A percentile compares a stretch with the other conserved stretches of the same genome.
Conservation (phyloP, 2,113 vertebrate species). For the Ginglymostoma cirratum region DNA sequence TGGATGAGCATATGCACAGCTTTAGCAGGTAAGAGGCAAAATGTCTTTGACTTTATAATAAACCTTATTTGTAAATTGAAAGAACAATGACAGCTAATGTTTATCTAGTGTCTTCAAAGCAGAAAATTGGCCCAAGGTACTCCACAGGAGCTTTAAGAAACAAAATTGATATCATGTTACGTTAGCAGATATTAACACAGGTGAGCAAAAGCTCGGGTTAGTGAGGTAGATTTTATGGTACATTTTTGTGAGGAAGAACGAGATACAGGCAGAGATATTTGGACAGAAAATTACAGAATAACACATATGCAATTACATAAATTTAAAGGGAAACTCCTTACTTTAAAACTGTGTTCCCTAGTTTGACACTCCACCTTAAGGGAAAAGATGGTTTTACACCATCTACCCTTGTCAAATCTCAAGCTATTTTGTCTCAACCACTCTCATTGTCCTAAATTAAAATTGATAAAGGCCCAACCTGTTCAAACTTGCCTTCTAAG, state of each 20-base stretch:
- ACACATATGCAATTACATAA: too few species aligned
- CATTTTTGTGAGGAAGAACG: not conserved
- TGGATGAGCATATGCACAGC: slow-evolving; percentile 3
- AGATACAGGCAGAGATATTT: not conserved
- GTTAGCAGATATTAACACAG: not conserved
- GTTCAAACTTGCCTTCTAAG: too few species aligned
- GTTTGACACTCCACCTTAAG: too few species aligned
- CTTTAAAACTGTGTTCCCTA: too few species aligned
- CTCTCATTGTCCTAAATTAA: too few species aligned
- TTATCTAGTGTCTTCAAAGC: not conserved
- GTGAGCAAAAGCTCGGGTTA: not conserved
- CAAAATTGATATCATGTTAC: not conserved
- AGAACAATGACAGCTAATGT: not conserved
- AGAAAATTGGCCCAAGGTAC: not conserved
- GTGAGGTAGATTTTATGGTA: not conserved
- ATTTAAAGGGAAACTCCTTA: too few species aligned
- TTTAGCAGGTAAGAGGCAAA: not conserved
- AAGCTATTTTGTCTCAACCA: too few species aligned
- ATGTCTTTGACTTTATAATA: not conserved
- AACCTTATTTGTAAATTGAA: not conserved
- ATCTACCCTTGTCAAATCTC: too few species aligned
- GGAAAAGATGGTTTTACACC: too few species aligned
- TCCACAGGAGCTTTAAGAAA: not conserved
- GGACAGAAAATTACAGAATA: not conserved
- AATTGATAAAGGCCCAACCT: too few species aligned